Percentiles rank a stretch among this genome's conserved stretches.
Evolutionary conservation across 1,140 invertebrate species (phyloP).

Genomic region (Manduca sexta): DNA sequence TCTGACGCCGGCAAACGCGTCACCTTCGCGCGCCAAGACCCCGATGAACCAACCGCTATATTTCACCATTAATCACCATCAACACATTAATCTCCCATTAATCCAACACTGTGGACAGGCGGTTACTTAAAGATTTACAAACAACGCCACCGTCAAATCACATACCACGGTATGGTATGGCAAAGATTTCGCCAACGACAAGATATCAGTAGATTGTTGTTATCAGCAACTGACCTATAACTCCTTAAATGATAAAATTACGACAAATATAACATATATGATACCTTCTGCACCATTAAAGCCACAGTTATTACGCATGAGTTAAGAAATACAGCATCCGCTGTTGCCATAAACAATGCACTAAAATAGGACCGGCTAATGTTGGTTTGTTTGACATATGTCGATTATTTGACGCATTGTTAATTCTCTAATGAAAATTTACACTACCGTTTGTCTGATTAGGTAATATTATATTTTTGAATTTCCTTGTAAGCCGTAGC

Average conservation of each 20-base stretch:
- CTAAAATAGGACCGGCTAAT: constrained; percentile 47
- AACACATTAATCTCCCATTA: constrained; percentile 10
- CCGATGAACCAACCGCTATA: constrained; percentile 27
- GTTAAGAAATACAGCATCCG: constrained; percentile 49
- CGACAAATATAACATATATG: constrained; percentile 6
- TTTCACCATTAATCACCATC: constrained; percentile 26
- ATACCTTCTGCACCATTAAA: background rate
- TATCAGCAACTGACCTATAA: constrained; percentile 13
- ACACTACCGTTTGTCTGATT: no score
- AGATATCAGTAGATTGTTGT: background rate
- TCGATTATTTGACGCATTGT: constrained; percentile 32
- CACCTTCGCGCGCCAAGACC: constrained; percentile 41
- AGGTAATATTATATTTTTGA: no score
- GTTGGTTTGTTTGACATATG: constrained; percentile 51
- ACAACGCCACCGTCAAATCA: background rate
- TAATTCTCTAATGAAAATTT: background rate
- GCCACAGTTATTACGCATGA: constrained; percentile 6
- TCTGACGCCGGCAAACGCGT: constrained; percentile 19
- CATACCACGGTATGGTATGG: background rate
- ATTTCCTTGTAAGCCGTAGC: no score
- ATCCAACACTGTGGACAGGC: background rate
- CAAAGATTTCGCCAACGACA: background rate
- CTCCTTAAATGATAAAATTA: constrained; percentile 3
- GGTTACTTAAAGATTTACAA: background rate
- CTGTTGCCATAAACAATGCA: constrained; percentile 54